Conservation (phyloP, 2,113 vertebrate species). For the Spilogale gracilis region DNA sequence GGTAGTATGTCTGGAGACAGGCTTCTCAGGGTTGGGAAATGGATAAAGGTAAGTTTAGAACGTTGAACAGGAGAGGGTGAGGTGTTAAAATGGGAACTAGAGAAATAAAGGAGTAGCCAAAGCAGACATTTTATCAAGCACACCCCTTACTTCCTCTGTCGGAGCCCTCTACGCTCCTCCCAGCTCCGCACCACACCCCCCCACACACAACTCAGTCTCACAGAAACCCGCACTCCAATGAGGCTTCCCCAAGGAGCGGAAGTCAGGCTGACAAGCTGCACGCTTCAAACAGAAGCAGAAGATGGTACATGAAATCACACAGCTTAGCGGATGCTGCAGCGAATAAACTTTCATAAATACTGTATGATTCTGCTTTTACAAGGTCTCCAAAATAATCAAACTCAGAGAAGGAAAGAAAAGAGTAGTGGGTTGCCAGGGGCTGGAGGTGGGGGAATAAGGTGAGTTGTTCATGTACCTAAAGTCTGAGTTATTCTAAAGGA, state of each 20-base stretch:
- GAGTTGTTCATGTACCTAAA: not conserved
- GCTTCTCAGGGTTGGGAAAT: not conserved
- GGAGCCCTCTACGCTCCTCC: not conserved
- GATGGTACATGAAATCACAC: not conserved
- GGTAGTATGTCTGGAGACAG: not conserved
- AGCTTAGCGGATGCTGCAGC: not conserved
- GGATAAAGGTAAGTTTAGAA: not conserved
- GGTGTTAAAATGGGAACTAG: not conserved
- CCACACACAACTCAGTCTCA: not conserved
- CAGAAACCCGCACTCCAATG: rapidly evolving
- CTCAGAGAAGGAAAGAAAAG: not conserved
- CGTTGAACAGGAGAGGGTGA: not conserved
- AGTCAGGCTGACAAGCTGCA: not conserved
- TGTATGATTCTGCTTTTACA: not conserved
- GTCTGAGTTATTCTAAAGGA: not conserved
- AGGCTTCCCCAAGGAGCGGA: not conserved
- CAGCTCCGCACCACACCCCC: not conserved
- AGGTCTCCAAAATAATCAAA: not conserved
- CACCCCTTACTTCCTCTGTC: not conserved
- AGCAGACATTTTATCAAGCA: not conserved
- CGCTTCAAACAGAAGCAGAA: not conserved
- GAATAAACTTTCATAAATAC: not conserved
- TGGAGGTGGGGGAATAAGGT: not conserved
- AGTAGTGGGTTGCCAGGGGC: not conserved
- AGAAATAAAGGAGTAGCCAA: not conserved